A percentile compares a stretch with the other conserved stretches of the same genome.
Evolutionary conservation across 1,140 invertebrate species (phyloP).

Genomic region (Ooceraea biroi): DNA sequence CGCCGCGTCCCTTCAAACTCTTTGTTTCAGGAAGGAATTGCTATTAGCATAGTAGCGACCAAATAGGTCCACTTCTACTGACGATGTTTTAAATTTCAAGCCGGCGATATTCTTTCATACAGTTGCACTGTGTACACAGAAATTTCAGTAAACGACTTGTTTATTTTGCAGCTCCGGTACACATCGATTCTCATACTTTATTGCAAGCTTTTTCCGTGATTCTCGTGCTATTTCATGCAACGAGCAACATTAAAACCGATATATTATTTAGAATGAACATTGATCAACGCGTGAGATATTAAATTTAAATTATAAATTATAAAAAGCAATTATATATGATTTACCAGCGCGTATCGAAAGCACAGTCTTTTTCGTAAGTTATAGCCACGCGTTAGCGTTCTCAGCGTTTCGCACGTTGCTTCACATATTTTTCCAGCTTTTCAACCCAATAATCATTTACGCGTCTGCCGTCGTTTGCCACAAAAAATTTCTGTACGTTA

Average conservation of each 20-base stretch:
- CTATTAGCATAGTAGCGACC: background rate
- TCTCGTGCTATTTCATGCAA: background rate
- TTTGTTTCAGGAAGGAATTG: conserved; percentile 12
- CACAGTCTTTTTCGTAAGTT: background rate
- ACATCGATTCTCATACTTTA: conserved; percentile 16
- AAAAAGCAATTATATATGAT: background rate
- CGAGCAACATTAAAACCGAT: background rate
- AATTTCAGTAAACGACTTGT: conserved; percentile 6
- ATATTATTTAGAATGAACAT: background rate
- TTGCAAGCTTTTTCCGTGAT: background rate
- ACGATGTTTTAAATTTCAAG: conserved; percentile 13
- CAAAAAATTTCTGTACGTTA: conserved; percentile 48
- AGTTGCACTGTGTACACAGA: background rate
- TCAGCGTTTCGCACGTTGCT: background rate
- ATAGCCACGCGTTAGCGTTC: background rate
- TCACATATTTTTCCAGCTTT: conserved; percentile 5
- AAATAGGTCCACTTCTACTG: background rate
- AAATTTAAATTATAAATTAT: conserved; percentile 6
- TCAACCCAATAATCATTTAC: conserved; percentile 49
- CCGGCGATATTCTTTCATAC: conserved; percentile 10
- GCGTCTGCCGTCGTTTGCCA: background rate
- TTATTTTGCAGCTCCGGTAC: background rate
- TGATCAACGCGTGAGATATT: background rate
- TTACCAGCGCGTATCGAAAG: background rate
- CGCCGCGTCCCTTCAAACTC: background rate